Evolutionary conservation across 2,113 vertebrate genomes (phyloP).

Genomic region (Xenotilapia longispinis): DNA sequence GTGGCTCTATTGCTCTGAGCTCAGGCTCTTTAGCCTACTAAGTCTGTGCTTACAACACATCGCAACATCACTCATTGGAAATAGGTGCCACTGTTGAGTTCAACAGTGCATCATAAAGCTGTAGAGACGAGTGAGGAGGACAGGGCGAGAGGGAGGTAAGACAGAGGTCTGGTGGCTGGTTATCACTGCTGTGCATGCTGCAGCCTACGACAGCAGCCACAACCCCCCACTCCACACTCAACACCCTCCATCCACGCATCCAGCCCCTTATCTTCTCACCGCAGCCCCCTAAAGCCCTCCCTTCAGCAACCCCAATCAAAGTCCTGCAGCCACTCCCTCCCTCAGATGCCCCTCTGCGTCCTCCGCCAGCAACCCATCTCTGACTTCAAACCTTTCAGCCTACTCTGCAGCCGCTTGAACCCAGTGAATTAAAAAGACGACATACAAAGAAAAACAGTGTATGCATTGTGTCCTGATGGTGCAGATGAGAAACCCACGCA

Average conservation of each 20-base stretch:
- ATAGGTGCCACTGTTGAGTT: conserved; percentile 17
- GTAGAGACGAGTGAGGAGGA: neutral
- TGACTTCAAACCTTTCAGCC: conserved; percentile 41
- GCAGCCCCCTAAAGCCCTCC: conserved; percentile 61
- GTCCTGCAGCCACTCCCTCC: conserved; percentile 32
- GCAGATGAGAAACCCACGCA: neutral
- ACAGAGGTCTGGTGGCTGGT: conserved; percentile 43
- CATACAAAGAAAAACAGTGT: neutral
- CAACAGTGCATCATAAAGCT: conserved; percentile 11
- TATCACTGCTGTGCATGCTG: conserved; percentile 60
- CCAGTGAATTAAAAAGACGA: neutral
- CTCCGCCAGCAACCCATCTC: neutral
- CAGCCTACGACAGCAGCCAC: conserved; percentile 29
- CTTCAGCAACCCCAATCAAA: conserved; percentile 49
- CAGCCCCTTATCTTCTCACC: conserved; percentile 60
- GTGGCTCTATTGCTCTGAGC: neutral
- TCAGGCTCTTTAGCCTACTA: neutral
- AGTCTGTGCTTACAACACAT: neutral
- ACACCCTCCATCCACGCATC: conserved; percentile 34
- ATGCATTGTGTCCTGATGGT: neutral
- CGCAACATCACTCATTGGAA: conserved; percentile 6
- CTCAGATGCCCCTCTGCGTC: conserved; percentile 19
- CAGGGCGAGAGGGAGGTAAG: conserved; percentile 18
- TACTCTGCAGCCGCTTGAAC: neutral
- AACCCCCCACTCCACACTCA: neutral